Evolutionary conservation across 2,888 invertebrate species (phyloP), one percentile per base, ranked within the genome.

Genomic region (Epinotia brunnichana): DNA sequence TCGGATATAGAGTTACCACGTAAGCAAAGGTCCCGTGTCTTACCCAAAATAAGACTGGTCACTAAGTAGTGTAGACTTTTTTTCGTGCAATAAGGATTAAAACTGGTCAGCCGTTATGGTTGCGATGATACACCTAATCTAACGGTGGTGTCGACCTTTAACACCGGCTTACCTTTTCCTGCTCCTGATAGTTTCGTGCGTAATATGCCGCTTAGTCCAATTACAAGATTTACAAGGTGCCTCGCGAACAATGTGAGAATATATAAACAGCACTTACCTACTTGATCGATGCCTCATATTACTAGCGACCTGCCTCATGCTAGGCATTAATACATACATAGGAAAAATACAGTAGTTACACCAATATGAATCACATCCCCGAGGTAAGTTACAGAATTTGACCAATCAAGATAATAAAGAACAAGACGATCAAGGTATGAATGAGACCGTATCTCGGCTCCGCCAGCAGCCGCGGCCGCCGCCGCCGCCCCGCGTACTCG

Each of bases 1-100:
- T 88, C 88, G 89, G 88, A 89, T 90, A 84, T 86, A 82, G 77
- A 77, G 81, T 82, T 85, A 81, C 86, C 81, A 82, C 75, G 79
- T 82, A 80, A 81, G 82, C 81, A 80, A 80, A 80, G 77, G 60
- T 17, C 39, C 62, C 29, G 11, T 57, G 24, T 53, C 7, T 60
- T 66, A 41, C 66, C 60, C 60, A 44, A 44, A 48, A 44, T 1
- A n/a, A n/a, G n/a, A 48, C n/a, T n/a, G 48, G 7, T 7, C n/a
- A n/a, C n/a, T 48, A n/a, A 24, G 48, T 48, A 48, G 0, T 2
- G 48, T 48, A 48, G 0, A n/a, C 48, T n/a, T 48, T 48, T 2
- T n/a, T 3, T 7, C 2, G n/a, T n/a, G 7, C 48, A 48, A 48
- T 48, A 48, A n/a, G 13, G 48, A n/a, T n/a, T 7, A 48, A n/a